Evolutionary conservation across 2,797 vertebrate genomes (phyloP), one percentile per base, ranked within the genome.

Genomic region (Gobio occitaniae): DNA sequence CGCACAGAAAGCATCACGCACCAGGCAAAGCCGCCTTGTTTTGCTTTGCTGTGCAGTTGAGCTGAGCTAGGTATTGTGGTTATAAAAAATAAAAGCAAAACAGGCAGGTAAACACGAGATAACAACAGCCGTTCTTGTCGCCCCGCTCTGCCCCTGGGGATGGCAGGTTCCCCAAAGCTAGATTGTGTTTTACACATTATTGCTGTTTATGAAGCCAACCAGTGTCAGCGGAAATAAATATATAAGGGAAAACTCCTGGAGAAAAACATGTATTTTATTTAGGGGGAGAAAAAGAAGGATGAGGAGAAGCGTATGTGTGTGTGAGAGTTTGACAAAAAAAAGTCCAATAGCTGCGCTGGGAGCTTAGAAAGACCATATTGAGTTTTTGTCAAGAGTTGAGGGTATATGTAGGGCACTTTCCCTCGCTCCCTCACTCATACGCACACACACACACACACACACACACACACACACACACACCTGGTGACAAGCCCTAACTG

Each of bases 141-240:
- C 88, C 87, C 87, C 25, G 88, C 87, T 88, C 72, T 76, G 84
- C 83, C 93, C 90, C 91, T 59, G 92, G 92, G 92, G 83, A 77
- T 84, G 87, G 89, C 80, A 84, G 86, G 89, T 91, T 91, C 92
- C 92, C 90, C 76, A 86, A 92, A 93, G 92, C 93, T 92, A 90
- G 91, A 92, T 90, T 90, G 91, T 92, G 92, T 94, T 93, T 91
- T 91, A 95, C 93, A 95, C 95, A 95, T 95, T 93, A 95, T 89
- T 85, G 90, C 91, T 92, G 93, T 95, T 95, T 94, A 93, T 92
- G 91, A 92, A 90, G 86, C 21, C 85, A 89, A 92, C 82, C 89
- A 3, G 78, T 91, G 92, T 94, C 93, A 93, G 93, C 93, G 90
- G 87, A 94, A 93, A 93, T 36, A 79, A 59, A 66, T 76, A 78